Conservation (phyloP, 2,113 vertebrate genomes). For the Etheostoma spectabile region DNA sequence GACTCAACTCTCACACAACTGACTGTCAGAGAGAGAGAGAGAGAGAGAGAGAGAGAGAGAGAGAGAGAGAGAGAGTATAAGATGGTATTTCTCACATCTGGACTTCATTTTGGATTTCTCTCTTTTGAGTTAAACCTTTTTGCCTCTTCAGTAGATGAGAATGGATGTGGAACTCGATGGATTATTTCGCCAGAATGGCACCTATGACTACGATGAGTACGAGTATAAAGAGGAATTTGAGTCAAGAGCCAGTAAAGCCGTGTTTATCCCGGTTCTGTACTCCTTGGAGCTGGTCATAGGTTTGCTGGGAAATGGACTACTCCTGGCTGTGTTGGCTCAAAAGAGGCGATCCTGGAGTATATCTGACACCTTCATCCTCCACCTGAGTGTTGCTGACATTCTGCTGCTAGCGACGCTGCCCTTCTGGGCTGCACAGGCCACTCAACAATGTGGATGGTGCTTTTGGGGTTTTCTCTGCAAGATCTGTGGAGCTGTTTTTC, state of each 20-base stretch:
- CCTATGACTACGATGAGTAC: slow-evolving; percentile 56
- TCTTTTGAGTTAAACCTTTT: not conserved
- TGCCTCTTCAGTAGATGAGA: slow-evolving; percentile 39
- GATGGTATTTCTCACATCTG: not conserved
- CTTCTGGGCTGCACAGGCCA: slow-evolving; percentile 83
- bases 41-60: too few relatives aligned
- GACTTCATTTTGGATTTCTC: not conserved
- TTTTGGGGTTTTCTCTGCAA: slow-evolving; percentile 78
- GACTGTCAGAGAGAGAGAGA: not conserved
- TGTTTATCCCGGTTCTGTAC: slow-evolving; percentile 81
- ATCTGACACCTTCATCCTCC: slow-evolving; percentile 86
- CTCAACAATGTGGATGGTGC: slow-evolving; percentile 63
- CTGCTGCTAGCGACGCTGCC: slow-evolving; percentile 87
- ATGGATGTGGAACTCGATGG: slow-evolving; percentile 59
- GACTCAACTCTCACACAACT: not conserved
- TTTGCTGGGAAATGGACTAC: slow-evolving; percentile 83
- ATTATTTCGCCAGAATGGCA: slow-evolving; percentile 47
- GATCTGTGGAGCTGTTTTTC: slow-evolving; percentile 82
- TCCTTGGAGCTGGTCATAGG: slow-evolving; percentile 81
- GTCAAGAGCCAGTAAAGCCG: not conserved
- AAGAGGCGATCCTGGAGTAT: slow-evolving; percentile 75
- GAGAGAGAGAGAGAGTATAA: not conserved
- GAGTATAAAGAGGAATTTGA: slow-evolving; percentile 24
- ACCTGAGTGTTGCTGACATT: slow-evolving; percentile 81
- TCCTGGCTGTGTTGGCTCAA: slow-evolving; percentile 78